These are phyloP conservation scores for Heliconius aoede DNA, from an alignment of 2,888 invertebrate genomes.

Conservation along the genomic window DNA sequence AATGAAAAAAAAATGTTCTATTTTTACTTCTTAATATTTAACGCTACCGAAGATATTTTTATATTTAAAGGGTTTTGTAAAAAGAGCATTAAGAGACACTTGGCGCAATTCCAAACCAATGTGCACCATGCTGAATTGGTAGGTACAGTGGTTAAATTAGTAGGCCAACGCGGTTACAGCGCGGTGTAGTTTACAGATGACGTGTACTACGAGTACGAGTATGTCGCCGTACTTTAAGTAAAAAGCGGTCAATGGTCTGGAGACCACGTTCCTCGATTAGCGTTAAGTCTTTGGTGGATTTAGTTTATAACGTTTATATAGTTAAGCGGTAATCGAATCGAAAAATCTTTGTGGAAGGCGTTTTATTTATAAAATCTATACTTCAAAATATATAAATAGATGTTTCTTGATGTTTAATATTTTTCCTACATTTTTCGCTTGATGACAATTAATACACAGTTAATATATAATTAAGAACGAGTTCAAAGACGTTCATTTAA, in stretches of 20 bases:
- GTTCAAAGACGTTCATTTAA: too few species aligned
- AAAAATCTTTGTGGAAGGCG: not conserved
- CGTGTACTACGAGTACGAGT: too few species aligned
- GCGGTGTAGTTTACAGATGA: not conserved
- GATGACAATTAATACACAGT: too few species aligned
- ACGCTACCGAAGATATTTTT: too few species aligned
- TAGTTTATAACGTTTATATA: not conserved
- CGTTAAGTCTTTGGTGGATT: slow-evolving; percentile 1
- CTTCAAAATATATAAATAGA: too few species aligned
- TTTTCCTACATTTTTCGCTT: too few species aligned
- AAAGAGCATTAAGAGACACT: not conserved
- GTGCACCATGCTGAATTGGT: slow-evolving; percentile 9
- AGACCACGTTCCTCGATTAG: slow-evolving; percentile 32
- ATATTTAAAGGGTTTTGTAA: too few species aligned
- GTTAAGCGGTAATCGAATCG: not conserved
- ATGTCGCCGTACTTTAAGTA: not conserved
- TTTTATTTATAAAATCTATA: too few species aligned
- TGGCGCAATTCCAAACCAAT: not conserved
- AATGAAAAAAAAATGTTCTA: too few species aligned
- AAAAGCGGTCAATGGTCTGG: slow-evolving; percentile 8
- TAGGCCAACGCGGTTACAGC: slow-evolving; percentile 3
- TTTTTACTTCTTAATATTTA: too few species aligned
- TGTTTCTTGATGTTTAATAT: too few species aligned
- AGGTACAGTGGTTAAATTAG: not conserved
- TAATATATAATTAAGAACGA: too few species aligned